These are phyloP conservation scores for Oncorhynchus kisutch DNA, from an alignment of 2,113 vertebrate genomes.

Conservation along the genomic window DNA sequence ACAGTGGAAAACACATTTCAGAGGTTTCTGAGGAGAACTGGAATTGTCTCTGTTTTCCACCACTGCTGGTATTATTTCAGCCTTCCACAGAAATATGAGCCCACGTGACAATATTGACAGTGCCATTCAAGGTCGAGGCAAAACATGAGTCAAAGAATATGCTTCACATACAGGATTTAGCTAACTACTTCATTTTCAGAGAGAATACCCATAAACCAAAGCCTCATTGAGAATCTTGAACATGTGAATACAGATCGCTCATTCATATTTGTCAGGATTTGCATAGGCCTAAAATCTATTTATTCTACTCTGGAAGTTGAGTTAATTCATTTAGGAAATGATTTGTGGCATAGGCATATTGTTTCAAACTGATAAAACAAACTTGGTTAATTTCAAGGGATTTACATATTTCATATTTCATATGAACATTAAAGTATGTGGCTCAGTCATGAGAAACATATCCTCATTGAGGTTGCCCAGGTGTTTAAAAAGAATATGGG, in stretches of 20 bases:
- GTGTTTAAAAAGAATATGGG: too few species aligned
- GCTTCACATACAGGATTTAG: constrained; percentile 8
- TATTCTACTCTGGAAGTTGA: background rate
- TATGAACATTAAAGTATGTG: too few species aligned
- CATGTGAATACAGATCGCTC: background rate
- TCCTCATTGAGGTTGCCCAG: too few species aligned
- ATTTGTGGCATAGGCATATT: too few species aligned
- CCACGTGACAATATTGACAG: constrained; percentile 36
- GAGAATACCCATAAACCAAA: background rate
- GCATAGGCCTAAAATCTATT: background rate
- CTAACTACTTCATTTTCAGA: too few species aligned
- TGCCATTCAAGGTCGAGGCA: constrained; percentile 40
- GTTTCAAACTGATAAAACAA: too few species aligned
- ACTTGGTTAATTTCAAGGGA: too few species aligned
- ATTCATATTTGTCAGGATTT: background rate
- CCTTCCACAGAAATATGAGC: constrained; percentile 49
- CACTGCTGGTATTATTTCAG: constrained; percentile 44
- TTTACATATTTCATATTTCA: too few species aligned
- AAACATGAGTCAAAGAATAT: constrained; percentile 23
- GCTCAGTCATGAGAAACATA: too few species aligned
- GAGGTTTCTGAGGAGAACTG: constrained; percentile 41
- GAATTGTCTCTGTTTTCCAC: constrained; percentile 60
- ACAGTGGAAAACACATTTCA: constrained; percentile 46
- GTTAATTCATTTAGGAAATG: too few species aligned
- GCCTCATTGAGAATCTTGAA: background rate